Percentiles rank a stretch among this genome's conserved stretches.
Evolutionary conservation across 2,888 invertebrate species (phyloP).

Genomic region (Geotrupes spiniger): DNA sequence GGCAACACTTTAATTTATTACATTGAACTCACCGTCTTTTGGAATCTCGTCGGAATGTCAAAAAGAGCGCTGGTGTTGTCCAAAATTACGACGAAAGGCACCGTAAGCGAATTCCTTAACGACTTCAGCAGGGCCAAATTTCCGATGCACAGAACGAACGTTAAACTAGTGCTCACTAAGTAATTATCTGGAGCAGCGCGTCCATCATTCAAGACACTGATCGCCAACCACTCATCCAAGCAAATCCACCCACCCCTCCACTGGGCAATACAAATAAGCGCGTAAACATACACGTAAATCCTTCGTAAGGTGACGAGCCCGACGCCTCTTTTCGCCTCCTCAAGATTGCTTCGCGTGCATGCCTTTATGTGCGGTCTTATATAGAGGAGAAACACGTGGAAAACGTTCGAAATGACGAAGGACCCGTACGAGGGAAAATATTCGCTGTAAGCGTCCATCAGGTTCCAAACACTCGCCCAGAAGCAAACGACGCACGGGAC

Average conservation of each 20-base stretch:
- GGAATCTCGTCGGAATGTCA: constrained; percentile 59
- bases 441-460: constrained; percentile 50
- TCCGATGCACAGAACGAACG: constrained; percentile 26
- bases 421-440: constrained; percentile 50
- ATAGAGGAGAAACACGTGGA: constrained; percentile 19
- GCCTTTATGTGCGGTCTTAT: constrained; percentile 18
- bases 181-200: neutral
- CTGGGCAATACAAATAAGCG: constrained; percentile 52
- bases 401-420: neutral
- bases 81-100: constrained; percentile 58
- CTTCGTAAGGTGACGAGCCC: constrained; percentile 29
- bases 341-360: neutral
- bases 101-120: constrained; percentile 55
- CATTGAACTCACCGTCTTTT: constrained; percentile 52
- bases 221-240: constrained; percentile 33
- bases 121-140: constrained; percentile 47
- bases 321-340: constrained; percentile 10
- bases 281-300: constrained; percentile 52
- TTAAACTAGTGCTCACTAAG: neutral
- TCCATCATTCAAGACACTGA: constrained; percentile 4
- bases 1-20: too few relatives aligned
- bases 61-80: constrained; percentile 60
- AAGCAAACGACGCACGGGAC: constrained; percentile 54
- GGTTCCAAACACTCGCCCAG: constrained; percentile 58
- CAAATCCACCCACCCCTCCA: constrained; percentile 57